Evolutionary conservation across 1,140 invertebrate genomes (phyloP).

Genomic region (Anagrus nilaparvatae): DNA sequence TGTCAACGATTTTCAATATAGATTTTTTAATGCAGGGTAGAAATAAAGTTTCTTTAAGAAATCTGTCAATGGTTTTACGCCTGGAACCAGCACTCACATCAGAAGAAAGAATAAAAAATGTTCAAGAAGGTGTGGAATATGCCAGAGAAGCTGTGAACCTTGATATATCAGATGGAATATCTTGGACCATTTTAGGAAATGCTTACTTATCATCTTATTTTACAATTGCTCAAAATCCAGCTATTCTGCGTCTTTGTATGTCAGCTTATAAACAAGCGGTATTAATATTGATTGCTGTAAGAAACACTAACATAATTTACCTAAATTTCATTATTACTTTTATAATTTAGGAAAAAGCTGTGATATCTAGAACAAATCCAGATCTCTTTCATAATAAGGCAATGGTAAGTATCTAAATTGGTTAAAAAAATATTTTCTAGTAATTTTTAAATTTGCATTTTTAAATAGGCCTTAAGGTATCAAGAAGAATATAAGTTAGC

Average conservation of each 20-base stretch:
- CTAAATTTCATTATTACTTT: too few relatives aligned
- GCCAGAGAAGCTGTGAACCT: slow-evolving; percentile 76
- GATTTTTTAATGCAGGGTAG: slow-evolving; percentile 47
- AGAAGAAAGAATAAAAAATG: slow-evolving; percentile 52
- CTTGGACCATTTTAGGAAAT: slow-evolving; percentile 80
- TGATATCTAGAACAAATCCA: slow-evolving; percentile 58
- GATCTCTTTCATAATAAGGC: slow-evolving; percentile 82
- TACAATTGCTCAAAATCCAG: slow-evolving; percentile 60
- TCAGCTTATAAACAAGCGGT: slow-evolving; percentile 75
- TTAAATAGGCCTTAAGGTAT: slow-evolving; percentile 62
- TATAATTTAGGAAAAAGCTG: slow-evolving; percentile 56
- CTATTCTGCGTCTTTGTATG: slow-evolving; percentile 61
- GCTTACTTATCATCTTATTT: slow-evolving; percentile 77
- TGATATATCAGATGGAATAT: slow-evolving; percentile 72
- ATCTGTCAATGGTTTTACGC: slow-evolving; percentile 73
- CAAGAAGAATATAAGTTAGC: slow-evolving; percentile 67
- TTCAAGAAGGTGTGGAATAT: slow-evolving; percentile 63
- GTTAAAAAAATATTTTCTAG: slow-evolving; percentile 9
- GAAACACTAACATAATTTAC: too few relatives aligned
- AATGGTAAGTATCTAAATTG: slow-evolving; percentile 48
- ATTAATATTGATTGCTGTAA: slow-evolving; percentile 28
- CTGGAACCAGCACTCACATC: slow-evolving; percentile 48
- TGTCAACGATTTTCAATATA: slow-evolving; percentile 2
- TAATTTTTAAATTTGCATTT: slow-evolving; percentile 14
- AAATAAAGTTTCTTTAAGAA: slow-evolving; percentile 70